Evolutionary conservation across 2,797 vertebrate species (phyloP).

Genomic region (Helarctos malayanus): DNA sequence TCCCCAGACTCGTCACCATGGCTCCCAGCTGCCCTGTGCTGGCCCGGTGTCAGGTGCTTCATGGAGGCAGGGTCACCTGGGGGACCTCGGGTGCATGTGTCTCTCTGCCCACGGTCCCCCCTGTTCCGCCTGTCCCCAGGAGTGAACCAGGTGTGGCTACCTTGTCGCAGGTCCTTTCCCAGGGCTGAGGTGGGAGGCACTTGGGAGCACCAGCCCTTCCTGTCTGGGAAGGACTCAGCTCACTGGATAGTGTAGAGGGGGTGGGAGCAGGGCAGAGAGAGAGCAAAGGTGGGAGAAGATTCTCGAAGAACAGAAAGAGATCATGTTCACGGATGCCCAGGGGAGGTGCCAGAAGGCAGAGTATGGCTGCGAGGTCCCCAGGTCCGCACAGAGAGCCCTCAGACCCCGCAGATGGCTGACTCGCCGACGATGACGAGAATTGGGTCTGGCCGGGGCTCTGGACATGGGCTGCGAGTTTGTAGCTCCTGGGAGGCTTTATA

Average conservation of each 20-base stretch:
- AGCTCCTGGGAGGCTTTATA: neutral
- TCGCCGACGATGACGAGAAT: rapidly evolving
- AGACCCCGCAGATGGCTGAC: neutral
- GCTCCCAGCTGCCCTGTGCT: neutral
- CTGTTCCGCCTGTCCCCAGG: neutral
- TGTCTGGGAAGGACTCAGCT: neutral
- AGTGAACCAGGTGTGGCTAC: neutral
- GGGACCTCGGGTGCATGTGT: neutral
- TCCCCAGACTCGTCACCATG: neutral
- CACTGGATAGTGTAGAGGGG: neutral
- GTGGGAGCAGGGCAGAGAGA: neutral
- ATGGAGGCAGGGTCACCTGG: neutral
- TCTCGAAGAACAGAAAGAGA: neutral
- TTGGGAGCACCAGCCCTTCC: neutral
- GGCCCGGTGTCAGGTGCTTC: rapidly evolving
- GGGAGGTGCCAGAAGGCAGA: neutral
- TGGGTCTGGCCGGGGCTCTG: neutral
- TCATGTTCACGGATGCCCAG: neutral
- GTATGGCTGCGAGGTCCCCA: neutral
- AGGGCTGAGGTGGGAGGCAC: neutral
- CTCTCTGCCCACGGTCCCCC: neutral
- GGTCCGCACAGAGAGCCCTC: rapidly evolving
- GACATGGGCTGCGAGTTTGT: neutral
- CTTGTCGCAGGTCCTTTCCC: neutral
- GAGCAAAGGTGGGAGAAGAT: neutral